Base-by-base conservation (phyloP, 2,113 vertebrate species). In the Vicugna pacos region DNA sequence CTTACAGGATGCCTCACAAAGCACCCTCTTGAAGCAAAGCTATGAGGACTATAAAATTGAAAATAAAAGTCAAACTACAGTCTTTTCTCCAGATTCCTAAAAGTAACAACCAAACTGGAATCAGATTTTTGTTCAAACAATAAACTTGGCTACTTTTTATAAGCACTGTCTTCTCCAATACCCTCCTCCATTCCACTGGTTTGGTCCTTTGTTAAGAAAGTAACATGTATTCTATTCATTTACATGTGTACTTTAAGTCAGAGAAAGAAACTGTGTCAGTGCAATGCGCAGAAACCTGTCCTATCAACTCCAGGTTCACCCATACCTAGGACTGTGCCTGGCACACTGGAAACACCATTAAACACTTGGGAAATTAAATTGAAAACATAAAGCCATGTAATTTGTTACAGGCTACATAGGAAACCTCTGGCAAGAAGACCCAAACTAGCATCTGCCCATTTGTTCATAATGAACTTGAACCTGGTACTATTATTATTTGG, bases 41-140 rank as follows among this genome's bases (percentile, higher is more conserved):
- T 81, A 76, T 81, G 42, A 67, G 58, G 11, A 81, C n/a, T 72
- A 48, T 76, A 46, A 96, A 89, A 75, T 28, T 54, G 17, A 95
- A 67, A 82, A 62, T 52, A 50, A 79, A 88, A 26, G 52, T 81
- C 22, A 93, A 86, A 93, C 76, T 56, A 70, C 26, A 77, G 60
- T 7, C 67, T 70, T 87, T 91, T 81, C 42, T 52, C 69, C 28
- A 81, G 19, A 19, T 26, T 46, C 30, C 42, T 75, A 69, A 81
- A 90, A 75, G 19, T 64, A 93, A 88, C 42, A 67, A 88, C 24
- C 64, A 94, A 89, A 79, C 48, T 2, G 58, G 46, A 94, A 80
- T 12, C 11, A 32, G 62, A 84, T 77, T 90, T 81, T 81, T 95
- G 64, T 95, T 60, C 90, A 75, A 86, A 82, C 56, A 79, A 89